Evolutionary conservation across 1,140 invertebrate genomes (phyloP), one percentile per base, ranked within the genome.

Genomic region (Meloidogyne exigua): DNA sequence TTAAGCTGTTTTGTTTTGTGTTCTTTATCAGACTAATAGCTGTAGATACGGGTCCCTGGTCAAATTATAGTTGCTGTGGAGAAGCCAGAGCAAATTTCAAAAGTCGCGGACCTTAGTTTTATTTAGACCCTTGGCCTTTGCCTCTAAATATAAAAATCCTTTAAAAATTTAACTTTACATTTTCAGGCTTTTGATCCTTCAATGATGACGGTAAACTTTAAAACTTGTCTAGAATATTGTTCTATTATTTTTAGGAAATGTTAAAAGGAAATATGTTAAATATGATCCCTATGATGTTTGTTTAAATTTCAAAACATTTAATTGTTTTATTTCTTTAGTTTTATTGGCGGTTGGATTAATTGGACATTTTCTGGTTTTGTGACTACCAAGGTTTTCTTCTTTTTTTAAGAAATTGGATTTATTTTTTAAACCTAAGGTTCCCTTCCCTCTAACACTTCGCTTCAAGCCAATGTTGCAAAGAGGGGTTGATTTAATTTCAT

Each of bases 341-440:
- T 78, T 68, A 79, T 87, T 67, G 85, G 85, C 62, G 96, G 93
- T 18, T 99, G 96, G 96, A 99, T 99, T 82, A 99, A 99, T 88
- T 99, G 96, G 96, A 98, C 98, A 90, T 99, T 99, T 89, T 98
- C 95, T 76, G 97, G 97, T 68, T 99, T 99, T 89, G 93, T 99
- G 57, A 98, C 96, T 68, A 99, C 93, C 93, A 91, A 90, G 90
- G 89, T 82, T 28, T 62, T 23, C 65, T 80, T 63, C 10, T 21
- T 15, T 13, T 10, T 69, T 28, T n/a, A 23, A 72, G 13, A 68
- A 32, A 75, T 36, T n/a, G n/a, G 13, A 21, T 23, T 72, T 10
- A n/a, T 44, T 36, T 75, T 71, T 21, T 13, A 32, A 32, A 32
- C 0, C n/a, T 57, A 18, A 86, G 90, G 96, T 99, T 18, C 97